These are phyloP conservation scores for Gambusia affinis DNA, from an alignment of 2,113 vertebrate species.

Conservation along the genomic window DNA sequence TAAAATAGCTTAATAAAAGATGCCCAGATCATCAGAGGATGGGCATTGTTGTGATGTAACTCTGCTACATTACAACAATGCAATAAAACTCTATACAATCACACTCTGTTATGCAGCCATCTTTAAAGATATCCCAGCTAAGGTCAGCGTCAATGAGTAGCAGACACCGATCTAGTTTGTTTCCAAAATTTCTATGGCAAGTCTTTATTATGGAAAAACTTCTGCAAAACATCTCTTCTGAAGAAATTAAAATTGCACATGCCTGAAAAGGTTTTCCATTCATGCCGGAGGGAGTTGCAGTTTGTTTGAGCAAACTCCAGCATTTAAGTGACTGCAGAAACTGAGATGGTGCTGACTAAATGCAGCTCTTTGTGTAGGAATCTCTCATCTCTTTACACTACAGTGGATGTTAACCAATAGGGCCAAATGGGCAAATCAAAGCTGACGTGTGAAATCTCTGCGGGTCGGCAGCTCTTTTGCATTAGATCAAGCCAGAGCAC, in stretches of 20 bases:
- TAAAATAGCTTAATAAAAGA: too few species aligned
- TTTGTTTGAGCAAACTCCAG: constrained; percentile 45
- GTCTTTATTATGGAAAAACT: constrained; percentile 17
- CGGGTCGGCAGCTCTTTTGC: constrained; percentile 31
- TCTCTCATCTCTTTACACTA: constrained; percentile 40
- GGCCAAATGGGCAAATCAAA: constrained; percentile 30
- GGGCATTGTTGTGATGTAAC: too few species aligned
- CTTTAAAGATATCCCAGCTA: background rate
- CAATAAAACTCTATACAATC: background rate
- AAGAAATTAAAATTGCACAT: constrained; percentile 25
- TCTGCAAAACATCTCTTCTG: constrained; percentile 13
- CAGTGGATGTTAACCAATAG: constrained; percentile 17
- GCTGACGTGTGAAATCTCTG: constrained; percentile 34
- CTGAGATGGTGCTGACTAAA: constrained; percentile 39
- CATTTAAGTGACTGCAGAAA: constrained; percentile 59
- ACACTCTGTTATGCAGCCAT: background rate
- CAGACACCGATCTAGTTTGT: constrained; percentile 25
- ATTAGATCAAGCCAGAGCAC: constrained; percentile 43
- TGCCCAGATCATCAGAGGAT: too few species aligned
- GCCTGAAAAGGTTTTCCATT: constrained; percentile 47
- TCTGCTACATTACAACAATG: too few species aligned
- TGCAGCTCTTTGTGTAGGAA: constrained; percentile 43
- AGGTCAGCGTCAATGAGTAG: background rate
- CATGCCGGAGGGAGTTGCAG: constrained; percentile 29
- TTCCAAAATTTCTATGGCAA: constrained; percentile 1